phyloP scores from a whole-genome alignment of 2,797 vertebrate species.

The Hybognathus amarus region DNA sequence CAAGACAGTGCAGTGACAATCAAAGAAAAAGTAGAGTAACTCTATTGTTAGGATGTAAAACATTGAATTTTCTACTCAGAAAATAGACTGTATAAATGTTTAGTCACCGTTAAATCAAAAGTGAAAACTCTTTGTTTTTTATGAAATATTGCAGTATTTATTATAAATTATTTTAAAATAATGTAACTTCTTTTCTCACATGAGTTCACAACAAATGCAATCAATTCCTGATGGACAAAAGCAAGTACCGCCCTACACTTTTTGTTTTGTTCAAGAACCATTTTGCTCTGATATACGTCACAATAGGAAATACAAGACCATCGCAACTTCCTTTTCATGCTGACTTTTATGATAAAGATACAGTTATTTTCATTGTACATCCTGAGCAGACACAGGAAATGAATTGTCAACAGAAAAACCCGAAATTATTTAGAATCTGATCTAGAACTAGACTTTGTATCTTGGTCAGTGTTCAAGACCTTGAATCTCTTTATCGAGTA shows the following conservation, averaged over 20 bases:
- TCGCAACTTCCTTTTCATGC: neutral
- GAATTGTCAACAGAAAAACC: conserved; percentile 17
- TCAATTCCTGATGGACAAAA: neutral
- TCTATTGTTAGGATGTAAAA: neutral
- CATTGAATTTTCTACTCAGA: neutral
- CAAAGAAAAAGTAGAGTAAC: conserved; percentile 61
- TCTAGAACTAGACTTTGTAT: conserved; percentile 68
- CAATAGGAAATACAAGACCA: neutral
- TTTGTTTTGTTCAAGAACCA: neutral
- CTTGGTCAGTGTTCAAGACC: conserved; percentile 77
- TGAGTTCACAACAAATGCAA: no score
- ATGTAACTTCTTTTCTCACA: no score
- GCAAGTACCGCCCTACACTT: neutral
- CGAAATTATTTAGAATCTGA: neutral
- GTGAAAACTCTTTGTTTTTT: neutral
- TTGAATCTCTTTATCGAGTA: conserved; percentile 68
- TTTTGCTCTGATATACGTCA: neutral
- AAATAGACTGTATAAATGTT: neutral
- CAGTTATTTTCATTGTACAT: neutral
- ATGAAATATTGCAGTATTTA: neutral
- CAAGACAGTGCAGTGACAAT: conserved; percentile 52
- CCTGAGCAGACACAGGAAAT: neutral
- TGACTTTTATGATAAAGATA: neutral
- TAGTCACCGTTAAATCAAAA: neutral
- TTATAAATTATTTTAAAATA: neutral